A percentile compares a stretch with the other conserved stretches of the same genome.
Evolutionary conservation across 1,140 invertebrate species (phyloP).

Genomic region (Acromyrmex charruanus): DNA sequence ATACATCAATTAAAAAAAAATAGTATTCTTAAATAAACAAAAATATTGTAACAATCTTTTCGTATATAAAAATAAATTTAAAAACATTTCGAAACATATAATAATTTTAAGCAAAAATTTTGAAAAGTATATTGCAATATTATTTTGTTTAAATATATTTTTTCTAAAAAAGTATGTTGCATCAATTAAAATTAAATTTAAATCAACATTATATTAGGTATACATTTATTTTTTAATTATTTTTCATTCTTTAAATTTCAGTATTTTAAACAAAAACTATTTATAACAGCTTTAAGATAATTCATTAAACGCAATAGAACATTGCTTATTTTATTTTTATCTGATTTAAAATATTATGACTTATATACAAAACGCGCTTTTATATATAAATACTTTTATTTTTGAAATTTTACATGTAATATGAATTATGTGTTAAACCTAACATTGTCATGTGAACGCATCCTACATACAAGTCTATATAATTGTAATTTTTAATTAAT

Average conservation of each 20-base stretch:
- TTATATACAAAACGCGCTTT: no score
- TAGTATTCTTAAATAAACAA: neutral
- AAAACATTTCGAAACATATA: neutral
- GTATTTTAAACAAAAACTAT: neutral
- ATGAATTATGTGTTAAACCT: no score
- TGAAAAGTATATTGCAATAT: neutral
- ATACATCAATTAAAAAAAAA: neutral
- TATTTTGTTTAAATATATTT: neutral
- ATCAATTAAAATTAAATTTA: neutral
- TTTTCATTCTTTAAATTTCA: neutral
- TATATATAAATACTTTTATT: no score
- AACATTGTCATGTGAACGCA: no score
- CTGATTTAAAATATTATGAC: neutral
- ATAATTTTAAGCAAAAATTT: no score
- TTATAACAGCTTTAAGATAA: no score
- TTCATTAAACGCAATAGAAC: no score
- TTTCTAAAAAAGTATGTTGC: no score
- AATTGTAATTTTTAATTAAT: neutral
- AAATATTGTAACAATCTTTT: neutral
- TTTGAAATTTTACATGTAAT: no score
- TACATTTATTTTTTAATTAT: neutral
- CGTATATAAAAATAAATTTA: neutral
- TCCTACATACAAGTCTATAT: no score
- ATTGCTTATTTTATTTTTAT: conserved; percentile 2
- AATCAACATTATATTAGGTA: neutral